A percentile compares a stretch with the other conserved stretches of the same genome.
phyloP scores from a whole-genome alignment of 2,113 vertebrate genomes.

The Piaya cayana region DNA sequence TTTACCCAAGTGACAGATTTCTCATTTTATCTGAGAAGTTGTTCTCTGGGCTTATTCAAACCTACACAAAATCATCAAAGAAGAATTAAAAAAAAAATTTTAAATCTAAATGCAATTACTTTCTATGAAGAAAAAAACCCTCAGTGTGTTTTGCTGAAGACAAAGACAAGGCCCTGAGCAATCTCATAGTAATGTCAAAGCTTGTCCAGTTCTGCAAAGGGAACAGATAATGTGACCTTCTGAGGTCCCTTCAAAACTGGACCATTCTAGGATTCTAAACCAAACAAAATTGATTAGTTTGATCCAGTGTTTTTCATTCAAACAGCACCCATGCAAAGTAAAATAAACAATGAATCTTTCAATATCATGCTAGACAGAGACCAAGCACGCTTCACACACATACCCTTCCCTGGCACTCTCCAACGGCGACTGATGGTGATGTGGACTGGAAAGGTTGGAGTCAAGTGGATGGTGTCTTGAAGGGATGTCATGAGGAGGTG shows the following conservation, averaged over 20 bases:
- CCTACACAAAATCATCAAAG: background rate
- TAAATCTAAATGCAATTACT: background rate
- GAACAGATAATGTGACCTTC: background rate
- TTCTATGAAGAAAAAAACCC: background rate
- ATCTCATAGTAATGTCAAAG: background rate
- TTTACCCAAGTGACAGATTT: background rate
- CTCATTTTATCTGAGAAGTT: background rate
- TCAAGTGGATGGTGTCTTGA: slow-evolving; percentile 84
- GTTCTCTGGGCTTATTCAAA: background rate
- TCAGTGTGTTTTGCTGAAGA: background rate
- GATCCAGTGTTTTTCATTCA: background rate
- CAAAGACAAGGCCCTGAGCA: background rate
- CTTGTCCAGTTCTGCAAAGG: background rate
- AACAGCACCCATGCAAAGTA: background rate
- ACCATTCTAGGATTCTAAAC: background rate
- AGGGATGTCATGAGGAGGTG: slow-evolving; percentile 77
- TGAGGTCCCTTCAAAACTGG: background rate
- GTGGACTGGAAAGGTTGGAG: slow-evolving; percentile 80
- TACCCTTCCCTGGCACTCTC: slow-evolving; percentile 88
- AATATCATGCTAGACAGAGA: background rate
- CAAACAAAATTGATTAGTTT: background rate
- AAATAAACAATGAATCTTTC: background rate
- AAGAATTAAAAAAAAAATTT: background rate
- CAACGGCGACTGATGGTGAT: slow-evolving; percentile 85
- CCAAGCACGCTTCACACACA: slow-evolving; percentile 43